Evolutionary conservation across 2,888 invertebrate genomes (phyloP).

Genomic region (Thecocarcelia acutangulata): DNA sequence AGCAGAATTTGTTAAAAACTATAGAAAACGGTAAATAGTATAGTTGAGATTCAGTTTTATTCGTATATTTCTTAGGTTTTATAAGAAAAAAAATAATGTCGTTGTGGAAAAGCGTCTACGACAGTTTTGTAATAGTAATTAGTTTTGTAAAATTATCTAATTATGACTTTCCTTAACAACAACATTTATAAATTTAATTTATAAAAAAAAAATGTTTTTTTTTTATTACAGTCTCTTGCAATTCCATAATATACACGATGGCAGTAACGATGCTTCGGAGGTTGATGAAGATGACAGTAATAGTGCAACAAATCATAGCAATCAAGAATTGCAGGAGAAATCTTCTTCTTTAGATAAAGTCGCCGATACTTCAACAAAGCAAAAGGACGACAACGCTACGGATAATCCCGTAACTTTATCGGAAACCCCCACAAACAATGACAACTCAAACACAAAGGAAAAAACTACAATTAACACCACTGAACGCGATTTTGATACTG

Average conservation of each 20-base stretch:
- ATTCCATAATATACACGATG: slow-evolving; percentile 86
- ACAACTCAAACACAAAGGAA: slow-evolving; percentile 20
- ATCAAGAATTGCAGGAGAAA: slow-evolving; percentile 29
- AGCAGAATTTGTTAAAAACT: slow-evolving; percentile 82
- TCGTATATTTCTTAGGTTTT: too few relatives aligned
- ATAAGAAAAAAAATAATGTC: too few relatives aligned
- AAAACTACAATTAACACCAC: slow-evolving; percentile 12
- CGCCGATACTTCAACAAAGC: slow-evolving; percentile 19
- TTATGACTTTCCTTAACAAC: too few relatives aligned
- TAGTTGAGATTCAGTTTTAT: not conserved
- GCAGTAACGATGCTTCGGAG: slow-evolving; percentile 78
- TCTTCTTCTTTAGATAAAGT: slow-evolving; percentile 1
- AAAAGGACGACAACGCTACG: slow-evolving; percentile 17
- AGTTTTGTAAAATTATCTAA: too few relatives aligned
- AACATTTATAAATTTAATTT: too few relatives aligned
- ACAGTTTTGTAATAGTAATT: too few relatives aligned
- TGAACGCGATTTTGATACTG: slow-evolving; percentile 56
- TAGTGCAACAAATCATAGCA: slow-evolving; percentile 71
- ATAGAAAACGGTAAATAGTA: slow-evolving; percentile 84
- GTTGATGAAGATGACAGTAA: slow-evolving; percentile 76
- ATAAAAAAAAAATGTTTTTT: too few relatives aligned
- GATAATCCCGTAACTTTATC: not conserved
- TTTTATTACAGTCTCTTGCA: slow-evolving; percentile 85
- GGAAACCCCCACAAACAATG: not conserved
- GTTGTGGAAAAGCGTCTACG: too few relatives aligned